These are phyloP conservation scores for Macrophya alboannulata DNA, from an alignment of 2,888 invertebrate species.

Conservation along the genomic window DNA sequence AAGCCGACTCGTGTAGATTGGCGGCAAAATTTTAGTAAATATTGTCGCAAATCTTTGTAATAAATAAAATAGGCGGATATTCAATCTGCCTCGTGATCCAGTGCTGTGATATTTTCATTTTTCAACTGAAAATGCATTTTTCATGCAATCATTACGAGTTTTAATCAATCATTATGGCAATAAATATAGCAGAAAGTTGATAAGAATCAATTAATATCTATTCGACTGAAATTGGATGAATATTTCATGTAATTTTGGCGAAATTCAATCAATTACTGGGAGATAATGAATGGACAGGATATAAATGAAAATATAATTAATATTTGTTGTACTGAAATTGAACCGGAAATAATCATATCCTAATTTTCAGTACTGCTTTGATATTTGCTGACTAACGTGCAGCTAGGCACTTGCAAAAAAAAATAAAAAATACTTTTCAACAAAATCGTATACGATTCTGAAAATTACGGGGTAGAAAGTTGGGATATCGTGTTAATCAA, in stretches of 20 bases:
- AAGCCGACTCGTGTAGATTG: not conserved
- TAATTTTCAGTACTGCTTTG: not conserved
- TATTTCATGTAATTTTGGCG: not conserved
- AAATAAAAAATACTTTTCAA: not conserved
- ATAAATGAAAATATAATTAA: not conserved
- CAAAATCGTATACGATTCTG: not conserved
- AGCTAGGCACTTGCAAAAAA: not conserved
- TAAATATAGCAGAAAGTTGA: not conserved
- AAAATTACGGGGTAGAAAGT: not conserved
- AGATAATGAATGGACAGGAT: not conserved
- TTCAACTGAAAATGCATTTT: not conserved
- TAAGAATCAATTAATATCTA: not conserved
- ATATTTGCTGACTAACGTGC: not conserved
- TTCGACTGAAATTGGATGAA: not conserved
- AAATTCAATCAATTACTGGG: not conserved
- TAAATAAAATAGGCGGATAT: not conserved
- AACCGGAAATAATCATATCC: not conserved
- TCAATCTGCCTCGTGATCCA: not conserved
- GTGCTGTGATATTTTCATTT: not conserved
- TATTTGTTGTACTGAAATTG: not conserved
- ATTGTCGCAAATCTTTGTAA: not conserved
- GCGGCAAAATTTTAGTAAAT: not conserved
- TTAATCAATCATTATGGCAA: not conserved
- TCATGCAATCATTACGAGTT: not conserved
- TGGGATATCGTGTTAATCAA: not conserved